These are phyloP conservation scores for Mactromeris polynyma DNA, from an alignment of 2,888 invertebrate genomes.

Conservation along the genomic window DNA sequence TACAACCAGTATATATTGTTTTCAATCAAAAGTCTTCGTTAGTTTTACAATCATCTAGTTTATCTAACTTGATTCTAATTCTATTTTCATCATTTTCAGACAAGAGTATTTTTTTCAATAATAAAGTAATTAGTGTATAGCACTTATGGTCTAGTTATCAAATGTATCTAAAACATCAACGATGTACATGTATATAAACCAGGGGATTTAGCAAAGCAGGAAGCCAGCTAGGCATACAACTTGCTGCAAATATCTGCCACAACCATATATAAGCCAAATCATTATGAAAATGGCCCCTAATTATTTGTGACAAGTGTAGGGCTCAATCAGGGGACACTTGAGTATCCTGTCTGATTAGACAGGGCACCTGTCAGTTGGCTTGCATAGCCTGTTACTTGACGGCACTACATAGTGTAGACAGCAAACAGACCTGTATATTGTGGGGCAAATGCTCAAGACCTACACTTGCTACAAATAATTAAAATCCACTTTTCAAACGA, in stretches of 20 bases:
- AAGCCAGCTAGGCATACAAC: neutral
- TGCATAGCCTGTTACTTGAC: too few species aligned
- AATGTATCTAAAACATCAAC: neutral
- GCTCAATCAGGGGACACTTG: too few species aligned
- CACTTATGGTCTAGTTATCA: neutral
- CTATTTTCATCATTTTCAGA: too few species aligned
- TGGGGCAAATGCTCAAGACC: neutral
- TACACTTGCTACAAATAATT: neutral
- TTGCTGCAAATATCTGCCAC: neutral
- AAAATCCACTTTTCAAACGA: neutral
- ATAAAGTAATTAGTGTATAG: neutral
- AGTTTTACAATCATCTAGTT: too few species aligned
- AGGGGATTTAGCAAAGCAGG: neutral
- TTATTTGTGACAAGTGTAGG: neutral
- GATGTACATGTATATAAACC: neutral
- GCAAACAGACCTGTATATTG: too few species aligned
- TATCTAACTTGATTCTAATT: too few species aligned
- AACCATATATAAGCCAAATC: neutral
- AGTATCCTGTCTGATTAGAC: too few species aligned
- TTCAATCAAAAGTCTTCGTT: too few species aligned
- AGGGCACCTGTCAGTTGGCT: too few species aligned
- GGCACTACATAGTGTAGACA: too few species aligned
- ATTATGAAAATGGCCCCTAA: neutral
- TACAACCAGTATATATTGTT: too few species aligned
- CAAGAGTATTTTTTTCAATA: too few species aligned